Evolutionary conservation across 2,888 invertebrate genomes (phyloP), one percentile per base, ranked within the genome.

Genomic region (Nephrotoma guestfalica): DNA sequence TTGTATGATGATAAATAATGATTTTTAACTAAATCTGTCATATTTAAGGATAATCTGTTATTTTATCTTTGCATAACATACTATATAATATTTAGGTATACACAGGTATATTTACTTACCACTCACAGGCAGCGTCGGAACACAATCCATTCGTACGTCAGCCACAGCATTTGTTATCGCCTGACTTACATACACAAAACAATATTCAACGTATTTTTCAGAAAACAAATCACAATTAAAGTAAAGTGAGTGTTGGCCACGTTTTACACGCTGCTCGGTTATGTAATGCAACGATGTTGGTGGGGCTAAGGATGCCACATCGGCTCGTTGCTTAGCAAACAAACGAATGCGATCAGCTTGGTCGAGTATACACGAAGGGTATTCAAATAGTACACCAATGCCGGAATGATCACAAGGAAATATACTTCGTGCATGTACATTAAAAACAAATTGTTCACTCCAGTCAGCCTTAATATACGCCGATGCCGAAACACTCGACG

Each of bases 181-280:
- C 89, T 96, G 95, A 57, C 96, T 97, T 45, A 97, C 96, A 91
- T 97, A 97, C 87, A 96, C 95, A 92, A 97, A 97, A 91, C 97
- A 97, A 90, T 96, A 97, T 90, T 97, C 97, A 41, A 96, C 95
- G 90, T 94, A 97, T 86, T 95, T 93, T 91, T 97, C 97, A 86
- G 95, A 95, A 92, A 97, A 97, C 85, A 96, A 92, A 15, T 96
- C 95, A 89, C 97, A 97, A 91, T 95, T 95, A 91, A 97, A 97
- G 88, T 93, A 92, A 11, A 96, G 93, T 30, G 95, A 95, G 91
- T 96, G 96, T 89, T 95, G 95, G 6, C 96, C 96, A 88, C 95
- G 94, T 88, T 92, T 91, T 83, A 95, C 94, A 87, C 93, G 91
- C 88, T 94, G 93, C 89, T 95, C 95, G 45, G 94, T 93, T 18